phyloP scores from a whole-genome alignment of 2,113 vertebrate species.

The Apodemus sylvaticus region DNA sequence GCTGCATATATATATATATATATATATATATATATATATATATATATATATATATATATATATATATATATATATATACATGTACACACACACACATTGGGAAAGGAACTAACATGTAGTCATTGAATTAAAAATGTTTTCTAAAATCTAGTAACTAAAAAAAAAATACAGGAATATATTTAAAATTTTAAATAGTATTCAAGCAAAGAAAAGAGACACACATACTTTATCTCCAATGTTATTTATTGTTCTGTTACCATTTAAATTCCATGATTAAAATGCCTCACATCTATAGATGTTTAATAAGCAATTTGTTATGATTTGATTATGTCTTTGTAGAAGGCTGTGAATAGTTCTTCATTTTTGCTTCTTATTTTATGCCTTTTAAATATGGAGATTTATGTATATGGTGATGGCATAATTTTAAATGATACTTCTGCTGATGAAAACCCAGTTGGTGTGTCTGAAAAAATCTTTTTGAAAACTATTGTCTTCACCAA shows the following conservation, averaged over 20 bases:
- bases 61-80: too few relatives aligned
- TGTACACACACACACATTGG: too few relatives aligned
- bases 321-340: conserved; percentile 15
- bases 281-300: not conserved
- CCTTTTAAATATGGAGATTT: conserved; percentile 63
- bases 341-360: not conserved
- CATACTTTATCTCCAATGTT: not conserved
- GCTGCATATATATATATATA: too few relatives aligned
- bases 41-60: not conserved
- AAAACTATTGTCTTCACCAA: conserved; percentile 79
- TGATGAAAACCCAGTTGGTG: conserved; percentile 79
- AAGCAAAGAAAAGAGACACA: not conserved
- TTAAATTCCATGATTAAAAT: conserved; percentile 14
- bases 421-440: conserved; percentile 78
- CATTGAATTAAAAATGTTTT: not conserved
- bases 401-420: conserved; percentile 52
- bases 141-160: not conserved
- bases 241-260: not conserved
- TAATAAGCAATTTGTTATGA: conserved; percentile 1
- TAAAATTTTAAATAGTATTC: not conserved
- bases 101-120: not conserved
- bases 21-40: too few relatives aligned
- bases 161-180: not conserved
- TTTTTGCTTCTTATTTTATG: conserved; percentile 48
- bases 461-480: conserved; percentile 43